Percentiles rank a stretch among this genome's conserved stretches.
These are phyloP conservation scores for Pungitius pungitius DNA, from an alignment of 2,113 vertebrate species.

Conservation along the genomic window DNA sequence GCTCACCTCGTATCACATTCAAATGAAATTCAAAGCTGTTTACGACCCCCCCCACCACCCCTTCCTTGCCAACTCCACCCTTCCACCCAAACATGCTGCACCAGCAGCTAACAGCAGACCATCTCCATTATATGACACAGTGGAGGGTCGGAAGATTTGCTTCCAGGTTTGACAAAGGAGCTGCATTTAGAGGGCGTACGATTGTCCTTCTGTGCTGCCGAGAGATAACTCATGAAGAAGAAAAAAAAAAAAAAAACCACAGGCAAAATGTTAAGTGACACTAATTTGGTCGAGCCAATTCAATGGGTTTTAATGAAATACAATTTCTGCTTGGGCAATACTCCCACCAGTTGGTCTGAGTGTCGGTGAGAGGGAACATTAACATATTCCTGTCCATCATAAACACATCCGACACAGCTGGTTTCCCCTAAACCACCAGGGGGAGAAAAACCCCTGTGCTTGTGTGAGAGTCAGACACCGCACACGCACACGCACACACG, in stretches of 20 bases:
- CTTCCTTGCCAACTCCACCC: background rate
- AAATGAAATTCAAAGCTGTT: conserved; percentile 52
- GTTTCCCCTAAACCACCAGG: conserved; percentile 39
- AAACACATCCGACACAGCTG: conserved; percentile 33
- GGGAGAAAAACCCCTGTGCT: conserved; percentile 47
- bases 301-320: conserved; percentile 50
- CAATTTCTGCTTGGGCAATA: conserved; percentile 40
- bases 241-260: background rate
- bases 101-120: conserved; percentile 13
- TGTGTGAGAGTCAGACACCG: conserved; percentile 14
- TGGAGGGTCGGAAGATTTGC: conserved; percentile 13
- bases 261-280: conserved; percentile 47
- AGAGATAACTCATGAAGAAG: background rate
- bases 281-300: conserved; percentile 57
- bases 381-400: conserved; percentile 42
- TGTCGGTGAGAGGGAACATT: conserved; percentile 40
- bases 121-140: conserved; percentile 28
- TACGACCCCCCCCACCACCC: conserved; percentile 19
- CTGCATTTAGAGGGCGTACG: conserved; percentile 7
- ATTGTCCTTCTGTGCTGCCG: conserved; percentile 9
- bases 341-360: conserved; percentile 46
- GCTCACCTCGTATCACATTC: conserved; percentile 59
- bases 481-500: background rate
- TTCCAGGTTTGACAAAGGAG: conserved; percentile 24
- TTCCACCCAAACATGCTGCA: background rate